phyloP scores from a whole-genome alignment of 2,888 invertebrate genomes.

The Lamellibrachia columna region DNA sequence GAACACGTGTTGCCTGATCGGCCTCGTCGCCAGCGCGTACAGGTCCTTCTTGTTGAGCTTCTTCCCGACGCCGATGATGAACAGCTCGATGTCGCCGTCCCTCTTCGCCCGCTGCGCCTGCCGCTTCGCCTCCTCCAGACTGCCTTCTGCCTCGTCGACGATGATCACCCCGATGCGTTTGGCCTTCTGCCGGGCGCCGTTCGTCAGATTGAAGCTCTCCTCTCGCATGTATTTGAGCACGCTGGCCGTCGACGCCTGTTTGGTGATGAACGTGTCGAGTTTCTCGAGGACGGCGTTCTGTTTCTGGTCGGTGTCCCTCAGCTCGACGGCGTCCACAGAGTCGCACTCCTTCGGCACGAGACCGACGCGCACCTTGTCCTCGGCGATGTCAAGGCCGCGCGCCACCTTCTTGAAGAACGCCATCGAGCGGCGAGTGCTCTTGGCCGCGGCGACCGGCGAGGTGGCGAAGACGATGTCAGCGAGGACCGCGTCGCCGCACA shows the following conservation, averaged over 20 bases:
- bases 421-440: constrained; percentile 34
- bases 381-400: constrained; percentile 29
- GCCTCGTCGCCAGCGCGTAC: constrained; percentile 6
- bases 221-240: constrained; percentile 30
- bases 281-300: constrained; percentile 28
- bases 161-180: constrained; percentile 35
- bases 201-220: constrained; percentile 23
- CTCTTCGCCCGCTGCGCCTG: constrained; percentile 30
- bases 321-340: constrained; percentile 21
- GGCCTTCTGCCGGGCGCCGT: constrained; percentile 34
- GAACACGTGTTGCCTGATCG: neutral
- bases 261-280: constrained; percentile 26
- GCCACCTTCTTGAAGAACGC: constrained; percentile 36
- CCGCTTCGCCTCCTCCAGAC: constrained; percentile 21
- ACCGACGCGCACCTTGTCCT: constrained; percentile 33
- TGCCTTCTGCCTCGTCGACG: constrained; percentile 29
- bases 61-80: constrained; percentile 35
- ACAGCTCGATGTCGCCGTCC: constrained; percentile 28
- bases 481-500: constrained; percentile 30
- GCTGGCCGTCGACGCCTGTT: constrained; percentile 19
- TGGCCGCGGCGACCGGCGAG: constrained; percentile 30
- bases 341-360: constrained; percentile 39
- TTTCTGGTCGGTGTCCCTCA: constrained; percentile 25
- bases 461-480: constrained; percentile 36
- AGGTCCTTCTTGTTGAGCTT: neutral